Conservation (phyloP, 2,113 vertebrate species). For the Spheniscus mendiculus region DNA sequence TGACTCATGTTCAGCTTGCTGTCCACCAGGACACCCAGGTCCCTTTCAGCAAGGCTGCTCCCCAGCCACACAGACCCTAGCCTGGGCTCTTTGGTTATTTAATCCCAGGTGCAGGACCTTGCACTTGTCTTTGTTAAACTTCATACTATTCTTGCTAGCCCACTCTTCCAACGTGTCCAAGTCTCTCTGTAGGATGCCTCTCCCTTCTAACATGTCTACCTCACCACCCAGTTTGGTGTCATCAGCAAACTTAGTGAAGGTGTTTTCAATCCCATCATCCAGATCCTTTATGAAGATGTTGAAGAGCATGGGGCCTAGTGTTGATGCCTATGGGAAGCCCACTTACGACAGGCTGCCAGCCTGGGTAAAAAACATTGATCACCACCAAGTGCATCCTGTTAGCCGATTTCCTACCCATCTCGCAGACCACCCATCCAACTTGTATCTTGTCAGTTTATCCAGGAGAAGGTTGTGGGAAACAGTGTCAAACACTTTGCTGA, state of each 20-base stretch:
- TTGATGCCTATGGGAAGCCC: not conserved
- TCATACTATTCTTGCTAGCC: not conserved
- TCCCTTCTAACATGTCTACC: not conserved
- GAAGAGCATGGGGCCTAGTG: not conserved
- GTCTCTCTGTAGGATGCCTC: not conserved
- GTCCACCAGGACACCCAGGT: not conserved
- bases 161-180: not conserved
- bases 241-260: not conserved
- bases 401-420: not conserved
- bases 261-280: not conserved
- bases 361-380: not conserved
- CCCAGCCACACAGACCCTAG: not conserved
- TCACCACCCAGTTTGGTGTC: not conserved
- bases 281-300: not conserved
- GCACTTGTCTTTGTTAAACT: not conserved
- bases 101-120: not conserved
- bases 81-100: not conserved
- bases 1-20: not conserved
- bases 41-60: not conserved
- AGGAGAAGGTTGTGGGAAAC: not conserved
- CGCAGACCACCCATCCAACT: not conserved
- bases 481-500: not conserved
- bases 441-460: not conserved
- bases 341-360: not conserved
- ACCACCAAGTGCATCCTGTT: not conserved